phyloP scores from a whole-genome alignment of 2,888 invertebrate genomes.

The Chaetoderma sp. region DNA sequence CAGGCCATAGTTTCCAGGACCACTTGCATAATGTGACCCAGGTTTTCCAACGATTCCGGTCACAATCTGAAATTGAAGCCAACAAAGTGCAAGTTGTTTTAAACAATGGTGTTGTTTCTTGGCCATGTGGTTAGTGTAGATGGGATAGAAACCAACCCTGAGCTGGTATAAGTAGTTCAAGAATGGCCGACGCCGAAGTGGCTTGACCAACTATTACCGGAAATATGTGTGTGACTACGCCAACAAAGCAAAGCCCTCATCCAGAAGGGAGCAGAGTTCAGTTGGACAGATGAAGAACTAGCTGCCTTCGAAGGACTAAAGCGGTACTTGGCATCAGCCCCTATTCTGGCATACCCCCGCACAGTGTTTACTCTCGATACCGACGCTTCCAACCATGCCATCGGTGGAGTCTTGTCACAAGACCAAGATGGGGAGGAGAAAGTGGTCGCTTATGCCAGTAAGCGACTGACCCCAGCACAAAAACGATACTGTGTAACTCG shows the following conservation, averaged over 20 bases:
- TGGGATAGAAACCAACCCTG: not conserved
- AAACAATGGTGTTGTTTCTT: not conserved
- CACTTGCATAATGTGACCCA: constrained; percentile 22
- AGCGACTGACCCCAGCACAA: not conserved
- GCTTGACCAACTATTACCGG: constrained; percentile 14
- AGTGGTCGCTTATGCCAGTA: constrained; percentile 6
- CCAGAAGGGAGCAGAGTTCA: not conserved
- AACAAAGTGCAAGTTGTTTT: too few species aligned
- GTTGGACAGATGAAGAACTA: not conserved
- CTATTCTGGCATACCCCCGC: not conserved
- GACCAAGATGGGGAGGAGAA: constrained; percentile 4
- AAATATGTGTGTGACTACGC: too few species aligned
- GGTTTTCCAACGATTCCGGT: constrained; percentile 26
- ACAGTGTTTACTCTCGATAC: constrained; percentile 2
- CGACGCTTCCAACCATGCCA: not conserved
- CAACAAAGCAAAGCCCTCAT: not conserved
- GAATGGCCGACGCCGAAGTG: too few species aligned
- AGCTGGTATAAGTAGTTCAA: too few species aligned
- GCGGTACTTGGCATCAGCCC: not conserved
- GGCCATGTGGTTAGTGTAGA: not conserved
- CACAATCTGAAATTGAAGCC: too few species aligned
- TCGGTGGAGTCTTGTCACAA: constrained; percentile 7
- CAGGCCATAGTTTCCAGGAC: constrained; percentile 23
- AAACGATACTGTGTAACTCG: constrained; percentile 11
- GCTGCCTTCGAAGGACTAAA: not conserved